These are phyloP conservation scores for Microctonus hyperodae DNA, from an alignment of 2,888 invertebrate species.

Conservation along the genomic window DNA sequence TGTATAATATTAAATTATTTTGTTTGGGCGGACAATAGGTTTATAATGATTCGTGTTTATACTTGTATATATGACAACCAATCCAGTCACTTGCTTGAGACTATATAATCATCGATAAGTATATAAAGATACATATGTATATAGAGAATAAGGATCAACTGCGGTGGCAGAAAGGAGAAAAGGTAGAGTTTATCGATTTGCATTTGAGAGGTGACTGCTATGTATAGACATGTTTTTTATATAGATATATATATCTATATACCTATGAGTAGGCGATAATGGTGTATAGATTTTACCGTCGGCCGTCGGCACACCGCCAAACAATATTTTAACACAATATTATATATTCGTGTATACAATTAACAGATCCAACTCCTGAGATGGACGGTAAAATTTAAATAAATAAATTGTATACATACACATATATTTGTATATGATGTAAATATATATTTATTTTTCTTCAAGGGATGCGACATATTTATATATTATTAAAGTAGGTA, in stretches of 20 bases:
- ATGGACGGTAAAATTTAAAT: no score
- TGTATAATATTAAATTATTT: neutral
- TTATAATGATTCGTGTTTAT: neutral
- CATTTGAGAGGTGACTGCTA: neutral
- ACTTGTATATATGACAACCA: neutral
- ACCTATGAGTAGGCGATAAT: neutral
- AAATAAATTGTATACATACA: no score
- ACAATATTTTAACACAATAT: neutral
- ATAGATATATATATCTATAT: neutral
- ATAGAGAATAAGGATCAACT: no score
- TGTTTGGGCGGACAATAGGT: neutral
- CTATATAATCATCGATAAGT: neutral
- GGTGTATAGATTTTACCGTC: neutral
- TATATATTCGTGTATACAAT: no score
- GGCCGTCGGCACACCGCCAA: neutral
- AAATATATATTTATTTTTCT: no score
- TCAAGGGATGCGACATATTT: no score
- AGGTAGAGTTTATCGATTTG: neutral
- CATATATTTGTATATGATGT: no score
- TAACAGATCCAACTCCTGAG: no score
- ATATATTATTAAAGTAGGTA: no score
- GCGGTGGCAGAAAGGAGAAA: neutral
- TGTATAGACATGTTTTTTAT: neutral
- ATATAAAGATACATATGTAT: no score
- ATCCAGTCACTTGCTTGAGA: neutral